These are phyloP conservation scores for Formicarius rufipectus DNA, from an alignment of 2,113 vertebrate species.

Conservation along the genomic window DNA sequence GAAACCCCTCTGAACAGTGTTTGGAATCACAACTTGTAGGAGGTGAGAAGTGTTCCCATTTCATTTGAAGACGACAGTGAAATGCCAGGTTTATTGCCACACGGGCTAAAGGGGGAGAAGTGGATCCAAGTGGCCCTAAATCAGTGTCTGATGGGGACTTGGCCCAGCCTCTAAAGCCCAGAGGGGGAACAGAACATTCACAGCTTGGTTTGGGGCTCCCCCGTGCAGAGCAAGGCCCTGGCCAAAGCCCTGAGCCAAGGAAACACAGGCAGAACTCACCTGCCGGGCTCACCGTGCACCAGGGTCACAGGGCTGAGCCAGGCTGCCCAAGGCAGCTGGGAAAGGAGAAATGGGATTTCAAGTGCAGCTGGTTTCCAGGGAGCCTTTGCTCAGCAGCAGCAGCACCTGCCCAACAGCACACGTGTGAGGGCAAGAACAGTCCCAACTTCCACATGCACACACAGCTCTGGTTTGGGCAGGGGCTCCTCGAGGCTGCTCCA, in stretches of 20 bases:
- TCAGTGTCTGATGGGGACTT: neutral
- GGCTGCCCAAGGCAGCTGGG: neutral
- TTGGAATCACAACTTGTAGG: neutral
- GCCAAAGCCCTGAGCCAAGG: neutral
- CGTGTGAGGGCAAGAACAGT: accelerated
- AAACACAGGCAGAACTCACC: neutral
- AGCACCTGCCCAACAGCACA: accelerated
- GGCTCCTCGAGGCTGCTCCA: neutral
- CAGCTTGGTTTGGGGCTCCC: neutral
- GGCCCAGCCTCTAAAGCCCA: neutral
- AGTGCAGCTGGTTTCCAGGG: neutral
- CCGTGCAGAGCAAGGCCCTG: neutral
- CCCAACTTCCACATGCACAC: accelerated
- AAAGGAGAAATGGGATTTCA: neutral
- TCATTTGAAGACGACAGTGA: neutral
- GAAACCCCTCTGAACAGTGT: neutral
- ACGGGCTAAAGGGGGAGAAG: neutral
- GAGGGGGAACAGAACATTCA: neutral
- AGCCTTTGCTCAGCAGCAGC: neutral
- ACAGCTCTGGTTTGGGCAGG: neutral
- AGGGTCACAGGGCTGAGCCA: accelerated
- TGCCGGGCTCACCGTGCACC: accelerated
- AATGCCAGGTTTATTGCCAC: neutral
- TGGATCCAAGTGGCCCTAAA: neutral
- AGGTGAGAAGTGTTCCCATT: neutral